Conservation (phyloP, 2,888 invertebrate species). For the Rhorus exstirpatorius region DNA sequence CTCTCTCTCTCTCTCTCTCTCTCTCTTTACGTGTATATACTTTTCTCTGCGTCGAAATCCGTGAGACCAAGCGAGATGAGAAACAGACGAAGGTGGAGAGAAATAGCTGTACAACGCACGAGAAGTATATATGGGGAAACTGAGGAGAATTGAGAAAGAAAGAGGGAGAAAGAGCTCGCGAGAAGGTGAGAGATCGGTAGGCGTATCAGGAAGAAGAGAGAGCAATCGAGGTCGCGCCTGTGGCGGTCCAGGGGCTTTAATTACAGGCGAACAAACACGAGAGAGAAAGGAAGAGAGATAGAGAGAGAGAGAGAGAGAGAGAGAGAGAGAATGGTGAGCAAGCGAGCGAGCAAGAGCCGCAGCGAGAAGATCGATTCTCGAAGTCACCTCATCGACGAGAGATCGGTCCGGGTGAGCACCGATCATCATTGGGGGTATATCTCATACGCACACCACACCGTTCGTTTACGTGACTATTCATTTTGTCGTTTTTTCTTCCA, state of each 20-base stretch:
- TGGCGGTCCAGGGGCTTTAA: slow-evolving; percentile 76
- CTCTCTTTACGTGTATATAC: neutral
- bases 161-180: slow-evolving; percentile 18
- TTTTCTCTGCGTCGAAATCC: slow-evolving; percentile 16
- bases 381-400: slow-evolving; percentile 66
- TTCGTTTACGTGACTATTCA: slow-evolving; percentile 39
- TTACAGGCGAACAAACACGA: slow-evolving; percentile 77
- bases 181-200: slow-evolving; percentile 70
- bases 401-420: slow-evolving; percentile 59
- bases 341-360: slow-evolving; percentile 60
- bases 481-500: neutral
- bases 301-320: slow-evolving; percentile 49
- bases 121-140: slow-evolving; percentile 15
- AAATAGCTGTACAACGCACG: slow-evolving; percentile 28
- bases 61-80: slow-evolving; percentile 29
- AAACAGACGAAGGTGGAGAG: slow-evolving; percentile 5
- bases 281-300: slow-evolving; percentile 50
- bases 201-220: slow-evolving; percentile 71
- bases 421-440: slow-evolving; percentile 48
- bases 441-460: slow-evolving; percentile 39
- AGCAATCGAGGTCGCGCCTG: slow-evolving; percentile 76
- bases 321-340: slow-evolving; percentile 73
- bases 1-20: slow-evolving; percentile 26
- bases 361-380: slow-evolving; percentile 80
- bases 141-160: slow-evolving; percentile 35